Conservation (phyloP, 1,140 invertebrate genomes). For the Orchestia grillus region DNA sequence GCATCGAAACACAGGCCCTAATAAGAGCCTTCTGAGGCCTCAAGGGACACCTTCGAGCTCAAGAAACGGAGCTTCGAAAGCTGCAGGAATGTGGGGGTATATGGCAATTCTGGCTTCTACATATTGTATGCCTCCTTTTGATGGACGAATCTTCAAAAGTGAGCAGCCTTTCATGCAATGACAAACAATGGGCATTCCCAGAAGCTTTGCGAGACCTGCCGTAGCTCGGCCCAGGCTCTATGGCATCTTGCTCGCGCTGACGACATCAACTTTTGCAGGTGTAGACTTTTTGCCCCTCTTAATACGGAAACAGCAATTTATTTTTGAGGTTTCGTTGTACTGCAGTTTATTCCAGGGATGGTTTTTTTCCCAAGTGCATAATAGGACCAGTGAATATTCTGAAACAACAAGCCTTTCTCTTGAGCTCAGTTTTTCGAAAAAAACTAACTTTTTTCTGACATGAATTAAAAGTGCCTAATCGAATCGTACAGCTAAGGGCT, state of each 20-base stretch:
- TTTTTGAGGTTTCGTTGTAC: neutral
- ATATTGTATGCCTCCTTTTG: slow-evolving; percentile 45
- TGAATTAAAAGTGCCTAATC: neutral
- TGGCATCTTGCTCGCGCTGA: neutral
- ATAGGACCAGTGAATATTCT: no score
- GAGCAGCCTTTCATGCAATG: slow-evolving; percentile 28
- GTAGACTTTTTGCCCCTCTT: neutral
- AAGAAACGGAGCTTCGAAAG: slow-evolving; percentile 26
- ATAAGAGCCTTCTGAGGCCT: slow-evolving; percentile 39
- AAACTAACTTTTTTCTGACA: neutral
- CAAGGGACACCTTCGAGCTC: slow-evolving; percentile 27
- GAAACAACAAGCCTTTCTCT: neutral
- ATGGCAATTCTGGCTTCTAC: slow-evolving; percentile 52
- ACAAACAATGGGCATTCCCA: slow-evolving; percentile 12
- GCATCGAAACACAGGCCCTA: slow-evolving; percentile 50
- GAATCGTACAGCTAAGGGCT: neutral
- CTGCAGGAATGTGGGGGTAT: slow-evolving; percentile 43
- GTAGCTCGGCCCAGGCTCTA: neutral
- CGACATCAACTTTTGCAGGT: slow-evolving; percentile 10
- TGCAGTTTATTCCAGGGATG: no score
- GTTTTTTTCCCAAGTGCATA: no score
- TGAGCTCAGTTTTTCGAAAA: neutral
- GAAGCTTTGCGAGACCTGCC: neutral
- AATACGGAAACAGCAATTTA: neutral
- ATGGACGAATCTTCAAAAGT: slow-evolving; percentile 15